Evolutionary conservation across 2,797 vertebrate genomes (phyloP).

Genomic region (Anniella stebbinsi): DNA sequence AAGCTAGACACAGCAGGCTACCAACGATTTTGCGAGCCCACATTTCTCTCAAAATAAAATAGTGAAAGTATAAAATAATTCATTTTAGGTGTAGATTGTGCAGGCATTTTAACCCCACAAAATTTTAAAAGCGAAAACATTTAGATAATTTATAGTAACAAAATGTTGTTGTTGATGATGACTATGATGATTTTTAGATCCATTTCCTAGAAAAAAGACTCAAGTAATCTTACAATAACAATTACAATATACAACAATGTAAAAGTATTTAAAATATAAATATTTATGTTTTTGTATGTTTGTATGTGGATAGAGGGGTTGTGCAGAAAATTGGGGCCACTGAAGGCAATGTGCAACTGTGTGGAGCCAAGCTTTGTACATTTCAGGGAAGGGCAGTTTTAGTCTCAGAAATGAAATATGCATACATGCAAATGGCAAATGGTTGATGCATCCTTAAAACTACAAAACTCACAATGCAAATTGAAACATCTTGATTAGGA

Average conservation of each 20-base stretch:
- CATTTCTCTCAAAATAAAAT: constrained; percentile 28
- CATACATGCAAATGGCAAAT: background rate
- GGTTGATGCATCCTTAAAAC: background rate
- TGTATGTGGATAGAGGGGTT: background rate
- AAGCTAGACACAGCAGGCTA: constrained; percentile 41
- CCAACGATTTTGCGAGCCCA: constrained; percentile 54
- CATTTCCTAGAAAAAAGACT: too few relatives aligned
- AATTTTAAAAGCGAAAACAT: background rate
- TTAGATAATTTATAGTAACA: background rate
- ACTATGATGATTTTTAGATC: too few relatives aligned
- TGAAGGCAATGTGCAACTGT: background rate
- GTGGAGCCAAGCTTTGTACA: background rate
- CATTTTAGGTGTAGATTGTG: background rate
- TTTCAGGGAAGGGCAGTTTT: background rate
- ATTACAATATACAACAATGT: too few relatives aligned
- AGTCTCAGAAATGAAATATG: background rate
- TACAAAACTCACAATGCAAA: background rate
- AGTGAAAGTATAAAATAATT: constrained; percentile 9
- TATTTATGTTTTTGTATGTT: background rate
- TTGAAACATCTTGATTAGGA: background rate
- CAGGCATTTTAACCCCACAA: background rate
- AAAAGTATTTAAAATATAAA: background rate
- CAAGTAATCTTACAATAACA: too few relatives aligned
- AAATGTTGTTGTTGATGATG: background rate
- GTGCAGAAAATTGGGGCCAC: background rate